Conservation (phyloP, 2,113 vertebrate species). For the Mus pahari region DNA sequence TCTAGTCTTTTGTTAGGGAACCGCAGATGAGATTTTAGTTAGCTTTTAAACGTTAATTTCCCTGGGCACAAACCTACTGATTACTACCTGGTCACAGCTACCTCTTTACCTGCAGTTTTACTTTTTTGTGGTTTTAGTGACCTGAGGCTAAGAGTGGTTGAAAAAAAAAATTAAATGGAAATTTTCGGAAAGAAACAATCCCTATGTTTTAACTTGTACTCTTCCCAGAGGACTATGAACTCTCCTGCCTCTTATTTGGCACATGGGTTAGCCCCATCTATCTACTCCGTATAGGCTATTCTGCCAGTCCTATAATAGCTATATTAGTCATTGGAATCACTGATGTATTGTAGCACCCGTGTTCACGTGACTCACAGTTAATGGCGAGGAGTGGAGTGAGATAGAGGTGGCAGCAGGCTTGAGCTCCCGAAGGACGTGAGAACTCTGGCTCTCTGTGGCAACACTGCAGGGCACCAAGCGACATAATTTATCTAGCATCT, state of each 20-base stretch:
- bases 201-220: background rate
- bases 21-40: background rate
- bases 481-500: background rate
- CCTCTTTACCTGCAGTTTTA: background rate
- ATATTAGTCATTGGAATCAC: background rate
- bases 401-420: background rate
- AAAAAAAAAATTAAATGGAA: background rate
- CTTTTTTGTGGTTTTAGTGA: background rate
- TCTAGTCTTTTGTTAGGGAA: background rate
- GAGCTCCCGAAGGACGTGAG: background rate
- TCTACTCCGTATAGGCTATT: background rate
- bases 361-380: background rate
- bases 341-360: background rate
- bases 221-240: background rate
- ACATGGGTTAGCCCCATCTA: no score
- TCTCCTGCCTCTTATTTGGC: background rate
- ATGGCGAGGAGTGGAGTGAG: no score
- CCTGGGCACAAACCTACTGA: background rate
- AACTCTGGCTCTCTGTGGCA: no score
- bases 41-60: background rate
- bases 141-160: background rate
- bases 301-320: background rate
- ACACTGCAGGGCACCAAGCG: background rate
- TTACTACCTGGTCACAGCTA: background rate
- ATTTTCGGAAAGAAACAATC: background rate